Conservation (phyloP, 2,113 vertebrate genomes). For the Leiothrix lutea region DNA sequence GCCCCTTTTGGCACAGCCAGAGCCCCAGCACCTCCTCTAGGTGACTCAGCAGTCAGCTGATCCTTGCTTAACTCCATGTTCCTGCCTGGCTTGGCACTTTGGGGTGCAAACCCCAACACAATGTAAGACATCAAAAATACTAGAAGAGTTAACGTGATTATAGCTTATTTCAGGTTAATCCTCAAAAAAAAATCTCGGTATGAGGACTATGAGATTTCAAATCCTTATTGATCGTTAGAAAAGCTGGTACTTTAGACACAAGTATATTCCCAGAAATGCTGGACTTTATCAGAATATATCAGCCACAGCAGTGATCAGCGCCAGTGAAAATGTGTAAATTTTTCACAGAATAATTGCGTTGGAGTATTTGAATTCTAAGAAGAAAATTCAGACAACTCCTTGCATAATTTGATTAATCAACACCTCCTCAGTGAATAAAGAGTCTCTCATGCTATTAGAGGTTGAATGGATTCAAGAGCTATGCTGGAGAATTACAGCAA, state of each 20-base stretch:
- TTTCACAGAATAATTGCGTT: neutral
- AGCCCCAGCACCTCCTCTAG: neutral
- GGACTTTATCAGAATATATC: neutral
- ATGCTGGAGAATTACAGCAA: neutral
- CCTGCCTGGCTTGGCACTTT: neutral
- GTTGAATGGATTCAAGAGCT: neutral
- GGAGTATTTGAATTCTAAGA: neutral
- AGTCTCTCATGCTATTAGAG: conserved; percentile 13
- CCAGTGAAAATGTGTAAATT: neutral
- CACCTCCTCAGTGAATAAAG: conserved; percentile 26
- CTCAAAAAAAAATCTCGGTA: neutral
- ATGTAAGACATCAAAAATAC: neutral
- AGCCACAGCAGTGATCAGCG: neutral
- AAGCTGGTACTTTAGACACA: neutral
- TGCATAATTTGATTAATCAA: conserved; percentile 46
- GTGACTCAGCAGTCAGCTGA: neutral
- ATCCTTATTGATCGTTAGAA: neutral
- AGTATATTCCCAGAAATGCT: neutral
- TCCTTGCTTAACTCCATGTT: neutral
- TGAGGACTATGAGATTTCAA: neutral
- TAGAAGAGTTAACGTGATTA: neutral
- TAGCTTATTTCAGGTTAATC: neutral
- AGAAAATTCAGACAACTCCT: conserved; percentile 19
- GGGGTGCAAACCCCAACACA: neutral
- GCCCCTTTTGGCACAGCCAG: neutral